Conservation (phyloP, 2,113 vertebrate genomes). For the Clarias magur region DNA sequence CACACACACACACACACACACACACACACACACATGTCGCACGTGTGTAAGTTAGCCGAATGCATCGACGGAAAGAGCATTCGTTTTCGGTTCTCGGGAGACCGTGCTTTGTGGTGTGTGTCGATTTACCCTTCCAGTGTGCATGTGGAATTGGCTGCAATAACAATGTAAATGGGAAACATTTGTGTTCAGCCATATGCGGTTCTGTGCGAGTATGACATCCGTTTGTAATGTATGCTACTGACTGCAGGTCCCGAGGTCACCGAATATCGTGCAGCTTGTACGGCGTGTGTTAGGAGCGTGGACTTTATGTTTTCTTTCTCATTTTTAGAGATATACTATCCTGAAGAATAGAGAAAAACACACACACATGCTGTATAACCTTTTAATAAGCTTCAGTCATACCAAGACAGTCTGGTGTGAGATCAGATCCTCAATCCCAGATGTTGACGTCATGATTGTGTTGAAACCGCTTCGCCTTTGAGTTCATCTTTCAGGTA, state of each 20-base stretch:
- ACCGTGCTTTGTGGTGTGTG: slow-evolving; percentile 8
- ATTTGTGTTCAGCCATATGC: slow-evolving; percentile 15
- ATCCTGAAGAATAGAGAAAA: background rate
- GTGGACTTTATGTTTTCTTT: background rate
- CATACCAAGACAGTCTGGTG: background rate
- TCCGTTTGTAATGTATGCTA: slow-evolving; percentile 30
- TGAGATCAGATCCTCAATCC: background rate
- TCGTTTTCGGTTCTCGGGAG: background rate
- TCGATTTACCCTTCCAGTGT: slow-evolving; percentile 25
- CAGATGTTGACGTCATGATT: background rate
- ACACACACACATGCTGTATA: background rate
- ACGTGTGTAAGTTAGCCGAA: background rate
- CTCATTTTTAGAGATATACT: background rate
- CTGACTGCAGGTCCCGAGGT: slow-evolving; percentile 17
- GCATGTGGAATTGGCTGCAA: slow-evolving; percentile 19
- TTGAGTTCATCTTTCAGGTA: background rate
- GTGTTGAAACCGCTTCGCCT: background rate
- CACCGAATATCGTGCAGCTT: background rate
- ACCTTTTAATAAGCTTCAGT: background rate
- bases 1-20: background rate
- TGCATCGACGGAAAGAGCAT: background rate
- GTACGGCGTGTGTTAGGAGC: background rate
- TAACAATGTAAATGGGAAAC: slow-evolving; percentile 36
- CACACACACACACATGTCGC: background rate
- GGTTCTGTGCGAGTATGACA: slow-evolving; percentile 4